Conservation (phyloP, 1,140 invertebrate genomes). For the Drosophila mauritiana region DNA sequence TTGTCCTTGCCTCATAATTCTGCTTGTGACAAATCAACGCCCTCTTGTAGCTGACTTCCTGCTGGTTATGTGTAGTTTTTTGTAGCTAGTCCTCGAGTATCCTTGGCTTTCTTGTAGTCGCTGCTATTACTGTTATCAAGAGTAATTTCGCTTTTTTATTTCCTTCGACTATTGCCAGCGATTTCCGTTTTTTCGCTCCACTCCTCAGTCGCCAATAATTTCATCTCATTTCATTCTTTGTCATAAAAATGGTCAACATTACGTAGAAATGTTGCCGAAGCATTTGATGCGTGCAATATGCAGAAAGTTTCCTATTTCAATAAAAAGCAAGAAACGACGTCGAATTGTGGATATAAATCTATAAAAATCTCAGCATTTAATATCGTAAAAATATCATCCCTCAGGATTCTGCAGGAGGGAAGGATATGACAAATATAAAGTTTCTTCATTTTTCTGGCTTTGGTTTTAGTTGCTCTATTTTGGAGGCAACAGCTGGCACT, state of each 20-base stretch:
- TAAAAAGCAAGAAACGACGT: slow-evolving; percentile 61
- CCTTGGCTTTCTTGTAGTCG: slow-evolving; percentile 21
- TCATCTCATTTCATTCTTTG: slow-evolving; percentile 80
- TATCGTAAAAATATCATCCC: slow-evolving; percentile 60
- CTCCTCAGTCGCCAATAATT: slow-evolving; percentile 64
- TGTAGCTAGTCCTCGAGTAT: slow-evolving; percentile 30
- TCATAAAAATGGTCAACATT: slow-evolving; percentile 73
- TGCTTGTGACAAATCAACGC: slow-evolving; percentile 81
- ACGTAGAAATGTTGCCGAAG: slow-evolving; percentile 41
- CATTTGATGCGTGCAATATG: slow-evolving; percentile 82
- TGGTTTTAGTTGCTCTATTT: slow-evolving; percentile 54
- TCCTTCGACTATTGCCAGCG: slow-evolving; percentile 79
- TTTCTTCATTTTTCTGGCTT: slow-evolving; percentile 28
- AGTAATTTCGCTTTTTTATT: slow-evolving; percentile 79
- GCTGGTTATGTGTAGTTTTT: slow-evolving; percentile 72
- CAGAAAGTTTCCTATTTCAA: slow-evolving; percentile 82
- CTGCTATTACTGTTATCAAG: slow-evolving; percentile 73
- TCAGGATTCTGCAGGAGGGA: not conserved
- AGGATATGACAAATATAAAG: slow-evolving; percentile 25
- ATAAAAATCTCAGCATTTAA: slow-evolving; percentile 74
- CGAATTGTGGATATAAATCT: slow-evolving; percentile 74
- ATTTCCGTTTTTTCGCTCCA: slow-evolving; percentile 64
- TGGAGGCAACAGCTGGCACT: slow-evolving; percentile 38
- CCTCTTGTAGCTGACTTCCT: slow-evolving; percentile 77
- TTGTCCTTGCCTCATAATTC: slow-evolving; percentile 70